Conservation (phyloP, 1,140 invertebrate species). For the Drosophila burlai region DNA sequence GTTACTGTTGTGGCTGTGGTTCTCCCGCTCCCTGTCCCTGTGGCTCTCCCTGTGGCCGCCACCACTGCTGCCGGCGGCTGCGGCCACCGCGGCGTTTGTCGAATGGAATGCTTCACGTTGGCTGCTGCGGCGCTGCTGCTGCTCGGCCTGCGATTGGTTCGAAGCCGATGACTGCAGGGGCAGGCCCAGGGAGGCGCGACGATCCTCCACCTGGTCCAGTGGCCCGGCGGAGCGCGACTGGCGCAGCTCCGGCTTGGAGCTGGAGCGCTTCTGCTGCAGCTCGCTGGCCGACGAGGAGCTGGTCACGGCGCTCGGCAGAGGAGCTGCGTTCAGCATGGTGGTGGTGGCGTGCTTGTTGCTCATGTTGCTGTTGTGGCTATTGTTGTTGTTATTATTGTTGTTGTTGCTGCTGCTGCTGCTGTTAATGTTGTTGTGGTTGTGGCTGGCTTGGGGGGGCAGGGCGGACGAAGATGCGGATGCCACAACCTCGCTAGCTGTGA, state of each 20-base stretch:
- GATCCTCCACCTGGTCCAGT: slow-evolving; percentile 68
- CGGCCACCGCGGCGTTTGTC: slow-evolving; percentile 44
- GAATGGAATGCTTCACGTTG: slow-evolving; percentile 79
- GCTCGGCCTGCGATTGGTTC: slow-evolving; percentile 16
- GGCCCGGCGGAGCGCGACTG: slow-evolving; percentile 64
- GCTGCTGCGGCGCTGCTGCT: slow-evolving; percentile 69
- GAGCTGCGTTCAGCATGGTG: slow-evolving; percentile 63
- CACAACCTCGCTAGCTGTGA: slow-evolving; percentile 25
- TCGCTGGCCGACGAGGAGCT: slow-evolving; percentile 62
- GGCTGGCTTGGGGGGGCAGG: slow-evolving; percentile 24
- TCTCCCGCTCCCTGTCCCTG: slow-evolving; percentile 26
- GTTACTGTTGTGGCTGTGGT: slow-evolving; percentile 41
- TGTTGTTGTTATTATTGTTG: slow-evolving; percentile 41
- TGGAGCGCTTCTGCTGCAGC: slow-evolving; percentile 68
- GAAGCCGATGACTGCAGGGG: slow-evolving; percentile 33
- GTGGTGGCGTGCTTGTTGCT: slow-evolving; percentile 74
- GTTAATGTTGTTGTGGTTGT: slow-evolving; percentile 23
- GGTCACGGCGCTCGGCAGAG: slow-evolving; percentile 35
- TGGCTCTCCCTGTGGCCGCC: slow-evolving; percentile 35
- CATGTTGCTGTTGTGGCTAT: slow-evolving; percentile 57
- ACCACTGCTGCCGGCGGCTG: slow-evolving; percentile 41
- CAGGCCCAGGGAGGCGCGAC: slow-evolving; percentile 62
- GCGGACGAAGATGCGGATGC: slow-evolving; percentile 17
- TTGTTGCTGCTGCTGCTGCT: slow-evolving; percentile 3
- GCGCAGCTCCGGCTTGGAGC: slow-evolving; percentile 69